A percentile compares a stretch with the other conserved stretches of the same genome.
These are phyloP conservation scores for Forbesichthys agassizii DNA, from an alignment of 2,113 vertebrate genomes.

Conservation along the genomic window DNA sequence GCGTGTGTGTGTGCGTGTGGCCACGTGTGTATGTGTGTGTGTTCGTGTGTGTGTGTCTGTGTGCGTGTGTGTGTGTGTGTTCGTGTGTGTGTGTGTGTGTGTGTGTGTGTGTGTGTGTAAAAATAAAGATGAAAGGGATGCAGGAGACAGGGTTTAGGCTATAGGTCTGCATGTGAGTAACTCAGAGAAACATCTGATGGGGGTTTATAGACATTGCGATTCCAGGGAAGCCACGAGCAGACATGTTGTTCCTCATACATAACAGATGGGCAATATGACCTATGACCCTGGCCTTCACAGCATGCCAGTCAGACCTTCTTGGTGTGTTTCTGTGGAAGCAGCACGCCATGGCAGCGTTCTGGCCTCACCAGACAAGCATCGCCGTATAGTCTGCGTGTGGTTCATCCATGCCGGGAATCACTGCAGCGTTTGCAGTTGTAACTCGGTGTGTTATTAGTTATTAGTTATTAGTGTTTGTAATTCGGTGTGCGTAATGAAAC, in stretches of 20 bases:
- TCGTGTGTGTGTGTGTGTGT: too few relatives aligned
- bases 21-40: too few relatives aligned
- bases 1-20: too few relatives aligned
- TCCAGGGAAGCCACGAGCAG: not conserved
- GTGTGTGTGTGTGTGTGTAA: not conserved
- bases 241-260: not conserved
- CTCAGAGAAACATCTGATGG: too few relatives aligned
- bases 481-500: too few relatives aligned
- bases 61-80: too few relatives aligned
- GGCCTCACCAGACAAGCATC: not conserved
- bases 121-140: not conserved
- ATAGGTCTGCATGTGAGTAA: too few relatives aligned
- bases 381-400: too few relatives aligned
- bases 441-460: too few relatives aligned
- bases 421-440: not conserved
- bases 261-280: not conserved
- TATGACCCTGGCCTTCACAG: not conserved
- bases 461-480: too few relatives aligned
- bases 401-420: not conserved
- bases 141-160: not conserved
- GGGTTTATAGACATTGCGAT: too few relatives aligned
- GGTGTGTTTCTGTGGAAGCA: not conserved
- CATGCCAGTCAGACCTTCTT: not conserved
- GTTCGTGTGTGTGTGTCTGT: too few relatives aligned
- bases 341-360: not conserved